phyloP scores from a whole-genome alignment of 2,113 vertebrate genomes.

The Craseonycteris thonglongyai region DNA sequence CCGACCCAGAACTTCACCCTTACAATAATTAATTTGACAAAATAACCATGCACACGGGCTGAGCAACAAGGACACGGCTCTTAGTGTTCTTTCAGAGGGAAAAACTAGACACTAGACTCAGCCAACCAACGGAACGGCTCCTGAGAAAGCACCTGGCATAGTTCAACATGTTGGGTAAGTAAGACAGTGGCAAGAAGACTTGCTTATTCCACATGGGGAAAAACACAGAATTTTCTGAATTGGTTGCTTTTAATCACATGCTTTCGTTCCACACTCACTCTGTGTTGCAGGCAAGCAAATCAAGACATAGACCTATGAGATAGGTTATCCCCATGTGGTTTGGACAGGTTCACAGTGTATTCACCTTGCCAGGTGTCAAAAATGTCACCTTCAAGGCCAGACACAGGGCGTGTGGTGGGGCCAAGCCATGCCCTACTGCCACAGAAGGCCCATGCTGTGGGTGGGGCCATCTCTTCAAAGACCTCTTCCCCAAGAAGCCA shows the following conservation, averaged over 20 bases:
- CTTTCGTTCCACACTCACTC: not conserved
- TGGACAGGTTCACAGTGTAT: not conserved
- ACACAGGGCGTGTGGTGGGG: not conserved
- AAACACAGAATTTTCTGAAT: not conserved
- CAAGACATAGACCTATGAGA: not conserved
- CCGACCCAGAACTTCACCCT: not conserved
- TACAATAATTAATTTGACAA: not conserved
- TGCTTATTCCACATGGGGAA: not conserved
- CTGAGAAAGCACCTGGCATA: too few species aligned
- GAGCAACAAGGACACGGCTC: fast-evolving
- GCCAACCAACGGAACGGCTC: not conserved
- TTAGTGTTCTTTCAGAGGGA: not conserved
- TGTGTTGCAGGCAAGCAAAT: not conserved
- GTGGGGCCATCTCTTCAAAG: not conserved
- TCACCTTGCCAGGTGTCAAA: not conserved
- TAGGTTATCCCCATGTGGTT: not conserved
- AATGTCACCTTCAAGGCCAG: not conserved
- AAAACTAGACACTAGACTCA: not conserved
- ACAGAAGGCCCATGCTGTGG: not conserved
- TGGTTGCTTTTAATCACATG: not conserved
- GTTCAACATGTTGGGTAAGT: too few species aligned
- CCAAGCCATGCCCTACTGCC: not conserved
- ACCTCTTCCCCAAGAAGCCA: not conserved
- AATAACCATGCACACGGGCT: not conserved
- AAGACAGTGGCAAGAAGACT: not conserved